Conservation (phyloP, 53 echinoderm and acorn worm species). For the Holothuria leucospilota region DNA sequence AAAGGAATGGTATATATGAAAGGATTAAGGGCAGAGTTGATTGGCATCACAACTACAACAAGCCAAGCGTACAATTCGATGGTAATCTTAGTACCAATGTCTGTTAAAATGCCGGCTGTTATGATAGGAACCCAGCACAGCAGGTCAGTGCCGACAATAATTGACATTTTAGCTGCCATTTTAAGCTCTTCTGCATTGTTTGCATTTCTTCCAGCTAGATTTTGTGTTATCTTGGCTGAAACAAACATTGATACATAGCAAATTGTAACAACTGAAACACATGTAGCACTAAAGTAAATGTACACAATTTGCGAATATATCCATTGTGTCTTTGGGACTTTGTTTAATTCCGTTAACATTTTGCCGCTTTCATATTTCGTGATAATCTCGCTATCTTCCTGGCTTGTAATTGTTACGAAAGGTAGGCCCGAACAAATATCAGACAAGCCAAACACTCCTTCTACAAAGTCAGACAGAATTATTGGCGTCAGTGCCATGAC, state of each 20-base stretch:
- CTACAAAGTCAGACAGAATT: too few species aligned
- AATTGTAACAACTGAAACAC: too few species aligned
- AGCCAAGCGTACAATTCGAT: constrained; percentile 62
- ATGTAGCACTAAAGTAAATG: too few species aligned
- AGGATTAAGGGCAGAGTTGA: too few species aligned
- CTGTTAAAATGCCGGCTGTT: constrained; percentile 61
- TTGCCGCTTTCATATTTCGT: neutral
- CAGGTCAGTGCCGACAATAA: constrained; percentile 65
- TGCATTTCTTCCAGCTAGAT: constrained; percentile 22
- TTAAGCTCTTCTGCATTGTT: constrained; percentile 43
- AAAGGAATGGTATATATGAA: too few species aligned
- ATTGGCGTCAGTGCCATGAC: too few species aligned
- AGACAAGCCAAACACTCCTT: too few species aligned
- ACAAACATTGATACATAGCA: too few species aligned
- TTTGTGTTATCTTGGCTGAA: constrained; percentile 19
- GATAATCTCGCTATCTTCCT: constrained; percentile 11
- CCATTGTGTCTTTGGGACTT: constrained; percentile 40
- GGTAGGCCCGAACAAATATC: too few species aligned
- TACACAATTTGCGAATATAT: constrained; percentile 43
- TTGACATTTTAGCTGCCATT: constrained; percentile 64
- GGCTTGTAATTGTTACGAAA: too few species aligned
- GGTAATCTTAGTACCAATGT: constrained; percentile 42
- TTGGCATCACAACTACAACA: too few species aligned
- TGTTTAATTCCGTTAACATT: neutral
- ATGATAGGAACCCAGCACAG: constrained; percentile 67